These are phyloP conservation scores for Buceros bicornis DNA, from an alignment of 2,797 vertebrate genomes.

Conservation along the genomic window DNA sequence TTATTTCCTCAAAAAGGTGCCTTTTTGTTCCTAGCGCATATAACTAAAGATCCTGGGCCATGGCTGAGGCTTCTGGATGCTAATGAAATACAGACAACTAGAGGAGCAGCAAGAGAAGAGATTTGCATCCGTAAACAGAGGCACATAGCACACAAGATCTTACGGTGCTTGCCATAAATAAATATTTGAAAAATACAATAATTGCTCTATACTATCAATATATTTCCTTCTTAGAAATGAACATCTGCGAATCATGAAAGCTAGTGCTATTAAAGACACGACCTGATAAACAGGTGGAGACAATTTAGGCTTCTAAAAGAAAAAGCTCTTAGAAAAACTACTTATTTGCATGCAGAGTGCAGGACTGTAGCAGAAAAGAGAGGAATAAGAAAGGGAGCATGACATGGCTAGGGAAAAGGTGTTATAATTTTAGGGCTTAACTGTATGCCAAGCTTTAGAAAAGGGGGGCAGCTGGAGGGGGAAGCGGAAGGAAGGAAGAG, in stretches of 20 bases:
- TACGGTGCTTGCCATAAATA: background rate
- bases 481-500: background rate
- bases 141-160: background rate
- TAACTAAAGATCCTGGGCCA: background rate
- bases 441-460: background rate
- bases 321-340: background rate
- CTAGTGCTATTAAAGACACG: background rate
- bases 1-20: background rate
- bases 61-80: background rate
- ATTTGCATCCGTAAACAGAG: background rate
- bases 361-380: background rate
- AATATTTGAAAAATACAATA: background rate
- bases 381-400: background rate
- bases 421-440: background rate
- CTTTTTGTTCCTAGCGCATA: background rate
- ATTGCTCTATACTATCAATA: background rate
- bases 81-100: background rate
- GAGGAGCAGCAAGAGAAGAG: background rate
- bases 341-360: background rate
- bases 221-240: background rate
- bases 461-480: background rate
- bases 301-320: background rate
- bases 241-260: background rate
- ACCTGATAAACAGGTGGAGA: background rate
- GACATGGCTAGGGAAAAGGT: background rate